Base-by-base conservation (phyloP, 2,797 vertebrate genomes). In the Podarcis siculus region DNA sequence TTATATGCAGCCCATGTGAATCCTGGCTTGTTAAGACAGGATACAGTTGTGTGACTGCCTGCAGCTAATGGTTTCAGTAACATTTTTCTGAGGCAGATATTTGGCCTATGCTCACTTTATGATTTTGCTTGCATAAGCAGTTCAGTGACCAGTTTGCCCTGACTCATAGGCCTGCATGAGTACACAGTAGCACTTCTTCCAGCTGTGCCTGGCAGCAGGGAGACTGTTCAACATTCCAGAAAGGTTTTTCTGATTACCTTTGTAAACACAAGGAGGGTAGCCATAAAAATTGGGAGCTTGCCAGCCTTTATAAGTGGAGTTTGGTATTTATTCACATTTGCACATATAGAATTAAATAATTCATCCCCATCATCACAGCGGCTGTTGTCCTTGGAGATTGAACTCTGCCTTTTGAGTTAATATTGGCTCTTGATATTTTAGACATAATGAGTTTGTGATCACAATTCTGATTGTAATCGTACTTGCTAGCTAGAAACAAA, bases 401-500 rank as follows among this genome's bases (percentile, higher is more conserved):
- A 8, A 66, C 12, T 27, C 23, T 72, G 30, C 67, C 7, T 37
- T 76, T 85, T 86, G 13, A n/a, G 2, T 27, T 69, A 30, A 55
- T 27, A 79, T 79, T 87, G 25, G 45, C 30, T 32, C 35, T 61
- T 90, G 69, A 80, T 15, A 66, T 80, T 89, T 82, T 21, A 82
- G 30, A 30, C 39, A 69, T 42, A 39, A 82, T 78, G 61, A 39
- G 15, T 64, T 61, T 78, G 13, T 37, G 25, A 49, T 89, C 19
- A 71, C 71, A 86, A 12, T 85, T 92, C 79, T 90, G 19, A 42
- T 85, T 80, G 17, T 85, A 45, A 35, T 82, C 64, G 10, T 87
- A 55, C 77, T 87, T 88, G 32, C 77, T 87, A 86, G 32, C 71
- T 69, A 32, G 35, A 77, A 77, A 69, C 35, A 58, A 61, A 82